These are phyloP conservation scores for Arge pagana DNA, from an alignment of 2,888 invertebrate species.

Conservation along the genomic window DNA sequence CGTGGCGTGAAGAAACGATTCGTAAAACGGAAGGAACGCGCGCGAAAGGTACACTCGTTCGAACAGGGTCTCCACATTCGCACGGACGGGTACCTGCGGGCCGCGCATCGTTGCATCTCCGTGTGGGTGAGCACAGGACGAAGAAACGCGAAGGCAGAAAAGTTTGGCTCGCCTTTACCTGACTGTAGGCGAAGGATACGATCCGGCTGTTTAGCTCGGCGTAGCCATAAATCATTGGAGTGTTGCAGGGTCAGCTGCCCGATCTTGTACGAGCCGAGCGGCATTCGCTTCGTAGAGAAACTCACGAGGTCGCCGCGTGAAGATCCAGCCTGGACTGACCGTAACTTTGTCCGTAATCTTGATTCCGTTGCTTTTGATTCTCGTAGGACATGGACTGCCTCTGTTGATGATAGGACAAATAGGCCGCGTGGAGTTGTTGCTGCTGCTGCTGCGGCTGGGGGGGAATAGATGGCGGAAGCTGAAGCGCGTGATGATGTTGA, in stretches of 20 bases:
- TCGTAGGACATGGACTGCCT: conserved; percentile 8
- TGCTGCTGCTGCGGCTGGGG: conserved; percentile 31
- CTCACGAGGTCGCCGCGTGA: conserved; percentile 38
- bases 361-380: conserved; percentile 27
- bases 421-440: conserved; percentile 35
- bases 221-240: conserved; percentile 51
- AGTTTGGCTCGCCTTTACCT: conserved; percentile 38
- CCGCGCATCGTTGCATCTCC: no score
- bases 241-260: conserved; percentile 49
- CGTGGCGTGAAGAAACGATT: not conserved
- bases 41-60: no score
- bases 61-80: no score
- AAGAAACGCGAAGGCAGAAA: not conserved
- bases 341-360: conserved; percentile 34
- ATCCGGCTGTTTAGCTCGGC: conserved; percentile 42
- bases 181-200: conserved; percentile 38
- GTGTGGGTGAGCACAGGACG: no score
- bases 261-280: conserved; percentile 37
- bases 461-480: conserved; percentile 26
- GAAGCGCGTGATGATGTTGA: conserved; percentile 25
- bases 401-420: conserved; percentile 34
- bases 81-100: no score
- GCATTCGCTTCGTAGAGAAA: conserved; percentile 28
- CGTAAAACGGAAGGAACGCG: no score
- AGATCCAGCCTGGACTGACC: conserved; percentile 39